These are phyloP conservation scores for Zosterops pallidus DNA, from an alignment of 2,113 vertebrate genomes.

Conservation along the genomic window DNA sequence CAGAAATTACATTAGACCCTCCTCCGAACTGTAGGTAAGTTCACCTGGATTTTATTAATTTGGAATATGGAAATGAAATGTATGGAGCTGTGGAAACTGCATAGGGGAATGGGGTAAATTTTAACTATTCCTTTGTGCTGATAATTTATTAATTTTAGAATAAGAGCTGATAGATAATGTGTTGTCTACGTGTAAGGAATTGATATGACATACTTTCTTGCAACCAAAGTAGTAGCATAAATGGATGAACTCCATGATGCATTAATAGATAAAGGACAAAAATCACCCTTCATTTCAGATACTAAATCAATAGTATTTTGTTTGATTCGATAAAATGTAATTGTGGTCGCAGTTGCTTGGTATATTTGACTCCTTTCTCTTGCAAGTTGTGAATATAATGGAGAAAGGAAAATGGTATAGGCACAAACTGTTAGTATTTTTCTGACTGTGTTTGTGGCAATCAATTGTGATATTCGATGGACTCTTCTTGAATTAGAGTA, in stretches of 20 bases:
- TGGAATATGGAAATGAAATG: not conserved
- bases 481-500: not conserved
- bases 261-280: not conserved
- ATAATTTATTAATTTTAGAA: not conserved
- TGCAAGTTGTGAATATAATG: constrained; percentile 18
- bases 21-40: constrained; percentile 99
- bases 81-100: not conserved
- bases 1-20: constrained; percentile 97
- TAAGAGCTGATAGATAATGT: not conserved
- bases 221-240: not conserved
- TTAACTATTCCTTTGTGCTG: not conserved
- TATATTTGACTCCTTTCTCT: constrained; percentile 22
- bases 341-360: not conserved
- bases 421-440: not conserved
- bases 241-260: not conserved
- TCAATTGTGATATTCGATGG: not conserved
- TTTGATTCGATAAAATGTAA: constrained; percentile 19
- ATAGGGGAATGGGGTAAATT: not conserved
- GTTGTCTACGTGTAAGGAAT: not conserved
- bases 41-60: constrained; percentile 56
- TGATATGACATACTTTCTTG: not conserved
- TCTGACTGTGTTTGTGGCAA: not conserved
- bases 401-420: constrained; percentile 21
- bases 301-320: constrained; percentile 13
- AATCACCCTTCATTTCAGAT: not conserved